phyloP scores from a whole-genome alignment of 1,140 invertebrate species.

The Portunus trituberculatus region DNA sequence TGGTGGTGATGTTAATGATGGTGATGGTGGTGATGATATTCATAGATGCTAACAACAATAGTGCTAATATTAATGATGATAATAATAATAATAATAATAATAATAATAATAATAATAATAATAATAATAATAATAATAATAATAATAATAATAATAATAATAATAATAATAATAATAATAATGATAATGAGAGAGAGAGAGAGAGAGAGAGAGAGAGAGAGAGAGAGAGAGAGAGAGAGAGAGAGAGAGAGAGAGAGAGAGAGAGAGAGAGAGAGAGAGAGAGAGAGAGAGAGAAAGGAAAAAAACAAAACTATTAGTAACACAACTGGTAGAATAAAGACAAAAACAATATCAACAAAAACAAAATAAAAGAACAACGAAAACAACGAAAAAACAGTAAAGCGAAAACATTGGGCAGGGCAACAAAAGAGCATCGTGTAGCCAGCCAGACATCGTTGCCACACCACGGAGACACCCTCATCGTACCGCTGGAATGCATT shows the following conservation, averaged over 20 bases:
- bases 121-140: slow-evolving; percentile 25
- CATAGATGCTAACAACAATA: background rate
- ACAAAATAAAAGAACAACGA: background rate
- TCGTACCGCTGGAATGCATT: background rate
- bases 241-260: too few species aligned
- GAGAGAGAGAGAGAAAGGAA: background rate
- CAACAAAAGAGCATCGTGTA: background rate
- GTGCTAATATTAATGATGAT: background rate
- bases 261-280: background rate
- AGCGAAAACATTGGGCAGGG: background rate
- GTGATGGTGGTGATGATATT: too few species aligned
- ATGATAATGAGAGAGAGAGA: background rate
- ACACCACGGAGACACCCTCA: background rate
- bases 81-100: slow-evolving; percentile 18
- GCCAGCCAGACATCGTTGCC: background rate
- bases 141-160: slow-evolving; percentile 21
- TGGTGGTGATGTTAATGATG: too few species aligned
- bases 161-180: slow-evolving; percentile 35
- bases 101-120: background rate
- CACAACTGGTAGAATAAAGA: too few species aligned
- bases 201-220: background rate
- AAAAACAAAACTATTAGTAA: too few species aligned
- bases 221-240: too few species aligned
- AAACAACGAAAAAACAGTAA: background rate
- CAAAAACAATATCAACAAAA: too few species aligned